Evolutionary conservation across 2,888 invertebrate species (phyloP).

Genomic region (Cyrtodaria siliqua): DNA sequence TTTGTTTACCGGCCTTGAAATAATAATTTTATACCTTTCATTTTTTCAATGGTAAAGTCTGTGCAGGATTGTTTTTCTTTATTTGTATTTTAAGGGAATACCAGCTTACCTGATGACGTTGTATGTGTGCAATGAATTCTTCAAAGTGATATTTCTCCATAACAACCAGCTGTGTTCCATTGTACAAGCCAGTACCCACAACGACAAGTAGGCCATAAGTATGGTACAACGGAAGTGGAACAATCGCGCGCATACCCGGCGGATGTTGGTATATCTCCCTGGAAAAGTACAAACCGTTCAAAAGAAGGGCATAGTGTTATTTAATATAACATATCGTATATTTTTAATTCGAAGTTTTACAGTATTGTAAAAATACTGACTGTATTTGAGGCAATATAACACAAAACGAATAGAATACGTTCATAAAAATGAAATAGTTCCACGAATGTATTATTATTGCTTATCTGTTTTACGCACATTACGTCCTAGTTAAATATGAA

Average conservation of each 20-base stretch:
- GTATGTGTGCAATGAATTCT: conserved; percentile 21
- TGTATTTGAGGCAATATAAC: no score
- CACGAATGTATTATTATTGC: no score
- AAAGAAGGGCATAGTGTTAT: no score
- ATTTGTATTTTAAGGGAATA: neutral
- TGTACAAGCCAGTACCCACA: conserved; percentile 23
- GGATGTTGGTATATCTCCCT: conserved; percentile 30
- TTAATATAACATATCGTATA: no score
- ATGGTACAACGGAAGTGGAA: conserved; percentile 39
- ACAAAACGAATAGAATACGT: no score
- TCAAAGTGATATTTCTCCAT: conserved; percentile 44
- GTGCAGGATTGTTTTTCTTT: neutral
- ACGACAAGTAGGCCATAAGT: conserved; percentile 40
- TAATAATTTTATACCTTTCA: neutral
- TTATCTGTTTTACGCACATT: no score
- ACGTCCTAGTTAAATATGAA: no score
- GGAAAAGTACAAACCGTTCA: no score
- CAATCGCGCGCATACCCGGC: conserved; percentile 30
- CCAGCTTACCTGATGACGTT: conserved; percentile 36
- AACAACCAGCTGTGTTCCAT: conserved; percentile 39
- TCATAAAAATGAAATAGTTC: no score
- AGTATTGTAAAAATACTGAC: no score
- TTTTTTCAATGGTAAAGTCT: no score
- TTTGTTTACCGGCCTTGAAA: neutral
- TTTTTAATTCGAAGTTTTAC: no score